Base-by-base conservation (phyloP, 2,113 vertebrate species). In the Gopherus evgoodei region DNA sequence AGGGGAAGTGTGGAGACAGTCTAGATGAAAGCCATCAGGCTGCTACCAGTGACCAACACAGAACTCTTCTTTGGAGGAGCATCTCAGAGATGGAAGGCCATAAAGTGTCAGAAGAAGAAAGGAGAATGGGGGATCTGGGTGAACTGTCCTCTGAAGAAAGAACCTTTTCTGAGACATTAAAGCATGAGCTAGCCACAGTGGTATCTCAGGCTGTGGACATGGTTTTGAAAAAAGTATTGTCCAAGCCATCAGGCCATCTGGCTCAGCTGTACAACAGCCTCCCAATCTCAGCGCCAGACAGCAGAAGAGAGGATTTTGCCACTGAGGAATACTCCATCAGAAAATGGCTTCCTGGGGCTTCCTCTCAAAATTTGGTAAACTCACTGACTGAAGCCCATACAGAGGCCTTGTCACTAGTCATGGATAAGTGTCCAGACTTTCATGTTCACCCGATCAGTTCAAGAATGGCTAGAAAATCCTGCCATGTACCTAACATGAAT, bases 141-240 rank as follows among this genome's bases (percentile, higher is more conserved):
- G 88, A 89, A 91, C 82, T 97, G 85, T 87, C 97, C 17, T 95
- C 81, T 0, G 98, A 98, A 80, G 96, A 95, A 17, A 98, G 78
- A 83, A 97, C 96, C 53, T 98, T 99, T 14, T 98, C 99, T 13
- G 98, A 99, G 86, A 95, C 97, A 13, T 96, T 99, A 89, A 99
- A 99, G 96, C 97, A 98, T 1, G 99, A 99, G 97, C 97, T 99
- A 90, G 98, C 98, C 4, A 98, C 94, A 42, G 98, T 98, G 8
- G 97, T 98, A 3, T 98, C 98, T 65, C 98, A 96, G 80, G 99
- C 99, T n/a, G 98, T 99, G 86, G 99, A 99, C 89, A 97, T 98
- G 0, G 98, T 99, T 75, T 98, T 99, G 93, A 98, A 98, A 92
- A 98, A 98, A 90, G 81, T 98, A 79, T 97, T 99, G 91, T 16